Evolutionary conservation across 2,888 invertebrate species (phyloP).

Genomic region (Euproctis similis): DNA sequence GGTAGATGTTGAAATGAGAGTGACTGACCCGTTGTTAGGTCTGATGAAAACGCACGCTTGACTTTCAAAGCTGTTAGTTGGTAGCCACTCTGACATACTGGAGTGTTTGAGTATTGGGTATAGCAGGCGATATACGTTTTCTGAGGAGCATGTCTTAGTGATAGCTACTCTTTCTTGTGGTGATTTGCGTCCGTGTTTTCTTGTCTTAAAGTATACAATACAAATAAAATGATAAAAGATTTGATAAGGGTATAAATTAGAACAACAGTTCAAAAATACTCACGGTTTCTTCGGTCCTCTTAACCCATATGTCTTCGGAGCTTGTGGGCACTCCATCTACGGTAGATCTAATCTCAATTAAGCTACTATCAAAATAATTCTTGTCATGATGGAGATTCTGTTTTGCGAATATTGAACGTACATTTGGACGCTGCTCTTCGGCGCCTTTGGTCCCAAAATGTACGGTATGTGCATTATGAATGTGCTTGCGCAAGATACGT

Average conservation of each 20-base stretch:
- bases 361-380: constrained; percentile 87
- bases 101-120: too few species aligned
- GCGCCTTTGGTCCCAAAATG: constrained; percentile 79
- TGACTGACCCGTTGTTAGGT: too few species aligned
- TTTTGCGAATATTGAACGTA: constrained; percentile 77
- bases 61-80: too few species aligned
- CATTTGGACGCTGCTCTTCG: constrained; percentile 74
- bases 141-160: too few species aligned
- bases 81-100: too few species aligned
- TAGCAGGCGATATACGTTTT: too few species aligned
- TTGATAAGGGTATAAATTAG: too few species aligned
- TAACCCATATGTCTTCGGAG: constrained; percentile 83
- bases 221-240: too few species aligned
- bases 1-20: too few species aligned
- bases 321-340: constrained; percentile 79
- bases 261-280: constrained; percentile 41
- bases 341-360: constrained; percentile 86
- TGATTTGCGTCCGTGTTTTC: too few species aligned
- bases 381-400: constrained; percentile 82
- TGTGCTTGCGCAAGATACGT: constrained; percentile 62
- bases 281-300: constrained; percentile 77
- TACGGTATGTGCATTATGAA: constrained; percentile 79
- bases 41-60: too few species aligned
- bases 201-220: too few species aligned
- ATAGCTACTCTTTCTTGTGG: constrained; percentile 18